These are phyloP conservation scores for Drosophila eugracilis DNA, from an alignment of 1,140 invertebrate species.

Conservation along the genomic window DNA sequence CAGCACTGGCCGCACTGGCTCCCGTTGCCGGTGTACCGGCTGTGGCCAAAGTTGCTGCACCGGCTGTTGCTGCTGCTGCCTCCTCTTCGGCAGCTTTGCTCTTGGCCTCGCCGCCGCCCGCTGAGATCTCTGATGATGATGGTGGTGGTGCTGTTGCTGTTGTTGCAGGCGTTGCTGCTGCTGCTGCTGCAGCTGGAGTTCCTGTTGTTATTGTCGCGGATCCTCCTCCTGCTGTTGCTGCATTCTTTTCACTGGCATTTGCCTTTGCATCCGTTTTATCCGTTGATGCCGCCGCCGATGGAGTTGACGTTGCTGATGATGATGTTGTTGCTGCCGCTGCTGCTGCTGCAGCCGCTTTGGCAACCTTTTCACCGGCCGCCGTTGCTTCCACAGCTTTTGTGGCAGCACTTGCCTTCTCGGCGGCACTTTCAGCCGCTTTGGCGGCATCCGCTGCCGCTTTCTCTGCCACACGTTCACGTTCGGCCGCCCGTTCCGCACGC, in stretches of 20 bases:
- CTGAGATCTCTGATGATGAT: slow-evolving; percentile 59
- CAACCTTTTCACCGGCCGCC: slow-evolving; percentile 48
- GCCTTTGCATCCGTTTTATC: not conserved
- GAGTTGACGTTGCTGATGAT: slow-evolving; percentile 15
- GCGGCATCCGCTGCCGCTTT: slow-evolving; percentile 64
- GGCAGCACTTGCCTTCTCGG: slow-evolving; percentile 63
- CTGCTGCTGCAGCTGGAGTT: not conserved
- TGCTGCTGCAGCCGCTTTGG: slow-evolving; percentile 57
- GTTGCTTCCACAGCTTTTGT: slow-evolving; percentile 43
- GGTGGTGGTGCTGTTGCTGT: slow-evolving; percentile 24
- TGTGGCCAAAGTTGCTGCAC: slow-evolving; percentile 10
- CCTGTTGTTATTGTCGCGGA: not conserved
- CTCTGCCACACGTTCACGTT: slow-evolving; percentile 53
- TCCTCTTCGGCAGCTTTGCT: slow-evolving; percentile 42
- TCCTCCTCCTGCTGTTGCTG: not conserved
- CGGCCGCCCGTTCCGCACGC: slow-evolving; percentile 38
- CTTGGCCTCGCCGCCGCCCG: slow-evolving; percentile 37
- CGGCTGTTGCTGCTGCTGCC: slow-evolving; percentile 1
- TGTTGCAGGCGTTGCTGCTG: slow-evolving; percentile 20
- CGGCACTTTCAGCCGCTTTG: slow-evolving; percentile 65
- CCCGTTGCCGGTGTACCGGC: slow-evolving; percentile 5
- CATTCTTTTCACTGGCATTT: not conserved
- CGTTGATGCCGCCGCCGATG: not conserved
- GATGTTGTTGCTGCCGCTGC: slow-evolving; percentile 30
- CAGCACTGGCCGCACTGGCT: slow-evolving; percentile 3